Base-by-base conservation (phyloP, 2,888 invertebrate genomes). In the Mimumesa dahlbomi region DNA sequence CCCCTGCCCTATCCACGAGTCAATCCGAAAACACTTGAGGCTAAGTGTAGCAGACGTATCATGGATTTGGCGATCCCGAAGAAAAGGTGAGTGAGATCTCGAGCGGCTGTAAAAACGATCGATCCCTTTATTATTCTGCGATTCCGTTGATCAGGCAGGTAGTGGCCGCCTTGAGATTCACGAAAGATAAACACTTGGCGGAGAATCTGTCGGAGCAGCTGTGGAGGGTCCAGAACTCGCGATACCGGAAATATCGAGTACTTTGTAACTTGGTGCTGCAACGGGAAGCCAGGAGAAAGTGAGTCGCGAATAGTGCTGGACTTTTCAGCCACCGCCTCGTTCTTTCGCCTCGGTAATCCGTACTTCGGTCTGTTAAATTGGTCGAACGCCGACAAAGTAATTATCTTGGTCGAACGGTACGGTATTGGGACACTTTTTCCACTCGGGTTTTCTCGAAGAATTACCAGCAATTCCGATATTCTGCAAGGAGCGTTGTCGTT, bases 231-330 rank as follows among this genome's bases (percentile, higher is more conserved):
- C 77, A 68, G 22, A 77, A 79, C 48, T 85, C 87, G 16, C 75
- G 84, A 21, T 87, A 87, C 65, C 83, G 82, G 18, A 82, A 77
- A 54, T 87, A 85, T 70, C 82, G 85, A 45, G 61, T 83, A 56
- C 79, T 87, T 73, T 84, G 85, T 70, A 85, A 81, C 65, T 75
- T 82, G 2, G 72, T 81, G n/a, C 43, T 36, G 16, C 64, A 67
- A 19, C 66, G 79, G 50, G 82, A 78, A 49, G 64, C 63, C 40
- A 78, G 75, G 43, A 82, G 73, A 54, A 82, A 80, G 87, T 87
- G 78, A 85, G 82, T 74, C 31, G 48, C 36, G 16, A 6, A 14
- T 13, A 46, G 6, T 1, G 13, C 6, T 7, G 22, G n/a, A 13
- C 5, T 6, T 3, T 21, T 11, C 11, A 16, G 11, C 14, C 5